Percentiles rank a stretch among this genome's conserved stretches.
These are phyloP conservation scores for Hucho hucho DNA, from an alignment of 2,113 vertebrate species.

Conservation along the genomic window DNA sequence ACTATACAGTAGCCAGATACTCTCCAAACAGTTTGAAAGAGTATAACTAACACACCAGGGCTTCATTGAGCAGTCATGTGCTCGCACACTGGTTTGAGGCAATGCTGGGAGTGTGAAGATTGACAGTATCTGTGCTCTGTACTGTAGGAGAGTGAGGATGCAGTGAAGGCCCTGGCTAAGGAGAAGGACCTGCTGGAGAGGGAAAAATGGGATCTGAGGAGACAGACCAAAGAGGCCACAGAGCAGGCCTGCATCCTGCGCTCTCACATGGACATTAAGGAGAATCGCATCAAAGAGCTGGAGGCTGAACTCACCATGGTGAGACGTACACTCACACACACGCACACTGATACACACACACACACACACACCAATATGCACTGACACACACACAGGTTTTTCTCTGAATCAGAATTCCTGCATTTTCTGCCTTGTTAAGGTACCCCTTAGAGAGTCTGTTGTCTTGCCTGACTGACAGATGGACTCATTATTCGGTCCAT, in stretches of 20 bases:
- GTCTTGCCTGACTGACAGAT: not conserved
- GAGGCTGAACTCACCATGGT: conserved; percentile 90
- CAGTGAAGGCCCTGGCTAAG: conserved; percentile 82
- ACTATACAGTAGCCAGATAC: too few relatives aligned
- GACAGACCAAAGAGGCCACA: conserved; percentile 86
- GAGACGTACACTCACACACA: conserved; percentile 44
- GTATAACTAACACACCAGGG: too few relatives aligned
- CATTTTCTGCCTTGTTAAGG: not conserved
- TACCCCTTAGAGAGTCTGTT: not conserved
- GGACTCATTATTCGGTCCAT: conserved; percentile 29
- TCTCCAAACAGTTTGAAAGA: too few relatives aligned
- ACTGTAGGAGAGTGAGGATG: conserved; percentile 82
- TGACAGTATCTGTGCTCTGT: not conserved
- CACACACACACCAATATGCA: not conserved
- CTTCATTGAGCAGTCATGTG: not conserved
- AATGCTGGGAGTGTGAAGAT: not conserved
- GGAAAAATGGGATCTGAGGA: conserved; percentile 87
- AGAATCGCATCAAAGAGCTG: conserved; percentile 90
- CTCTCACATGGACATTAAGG: conserved; percentile 86
- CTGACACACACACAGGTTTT: not conserved
- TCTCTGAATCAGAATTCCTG: too few relatives aligned
- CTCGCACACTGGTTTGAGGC: not conserved
- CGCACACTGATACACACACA: conserved; percentile 1
- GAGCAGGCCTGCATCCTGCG: conserved; percentile 81
- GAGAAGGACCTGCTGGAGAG: conserved; percentile 86